Evolutionary conservation across 2,113 vertebrate species (phyloP).

Genomic region (Manacus vitellinus): DNA sequence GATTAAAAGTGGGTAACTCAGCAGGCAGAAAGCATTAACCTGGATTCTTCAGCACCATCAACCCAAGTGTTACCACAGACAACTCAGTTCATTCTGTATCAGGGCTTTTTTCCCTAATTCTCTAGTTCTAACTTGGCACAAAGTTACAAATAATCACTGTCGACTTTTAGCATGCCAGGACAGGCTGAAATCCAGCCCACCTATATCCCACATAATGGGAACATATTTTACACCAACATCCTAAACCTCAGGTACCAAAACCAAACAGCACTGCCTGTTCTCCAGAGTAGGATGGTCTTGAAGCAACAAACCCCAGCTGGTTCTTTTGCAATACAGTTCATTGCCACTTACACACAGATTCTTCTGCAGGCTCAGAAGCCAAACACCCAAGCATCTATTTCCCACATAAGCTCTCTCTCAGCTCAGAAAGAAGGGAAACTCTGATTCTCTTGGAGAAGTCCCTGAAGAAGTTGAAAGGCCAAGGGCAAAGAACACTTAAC

Average conservation of each 20-base stretch:
- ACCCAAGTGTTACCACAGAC: not conserved
- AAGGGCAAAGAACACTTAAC: not conserved
- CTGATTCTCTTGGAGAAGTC: not conserved
- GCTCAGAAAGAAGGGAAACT: not conserved
- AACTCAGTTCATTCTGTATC: not conserved
- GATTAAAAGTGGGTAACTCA: not conserved
- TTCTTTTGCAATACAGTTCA: not conserved
- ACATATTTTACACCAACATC: not conserved
- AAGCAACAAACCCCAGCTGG: not conserved
- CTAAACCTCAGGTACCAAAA: not conserved
- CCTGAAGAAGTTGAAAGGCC: not conserved
- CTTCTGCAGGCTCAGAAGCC: not conserved
- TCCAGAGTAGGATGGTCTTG: not conserved
- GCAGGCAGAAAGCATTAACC: constrained; percentile 43
- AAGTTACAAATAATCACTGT: not conserved
- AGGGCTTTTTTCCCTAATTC: not conserved
- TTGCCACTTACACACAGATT: not conserved
- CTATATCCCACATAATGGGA: accelerated
- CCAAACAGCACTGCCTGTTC: accelerated
- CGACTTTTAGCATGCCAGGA: not conserved
- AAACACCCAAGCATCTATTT: not conserved
- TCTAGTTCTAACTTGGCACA: not conserved
- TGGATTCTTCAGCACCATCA: not conserved
- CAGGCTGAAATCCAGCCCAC: not conserved
- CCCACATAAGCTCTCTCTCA: not conserved